phyloP scores from a whole-genome alignment of 2,797 vertebrate species.

The Danionella dracula region DNA sequence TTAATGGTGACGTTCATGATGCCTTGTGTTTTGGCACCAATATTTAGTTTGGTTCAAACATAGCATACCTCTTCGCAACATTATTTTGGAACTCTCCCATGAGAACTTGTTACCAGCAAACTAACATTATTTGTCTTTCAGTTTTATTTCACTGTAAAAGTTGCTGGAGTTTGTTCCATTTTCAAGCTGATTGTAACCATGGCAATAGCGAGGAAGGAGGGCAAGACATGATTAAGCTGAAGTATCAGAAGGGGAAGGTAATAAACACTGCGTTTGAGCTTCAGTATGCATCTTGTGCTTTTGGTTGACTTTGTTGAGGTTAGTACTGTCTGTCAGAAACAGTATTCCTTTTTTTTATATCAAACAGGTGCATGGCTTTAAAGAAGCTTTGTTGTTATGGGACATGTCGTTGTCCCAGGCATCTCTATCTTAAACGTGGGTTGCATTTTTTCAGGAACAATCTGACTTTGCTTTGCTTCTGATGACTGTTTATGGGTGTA shows the following conservation, averaged over 20 bases:
- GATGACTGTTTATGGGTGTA: conserved; percentile 13
- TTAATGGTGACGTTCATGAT: too few relatives aligned
- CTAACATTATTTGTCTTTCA: background rate
- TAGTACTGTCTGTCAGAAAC: background rate
- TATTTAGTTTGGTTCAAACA: too few relatives aligned
- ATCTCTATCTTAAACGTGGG: background rate
- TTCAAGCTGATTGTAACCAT: conserved; percentile 31
- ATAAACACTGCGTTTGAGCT: conserved; percentile 17
- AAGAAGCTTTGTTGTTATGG: conserved; percentile 13
- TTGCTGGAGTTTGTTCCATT: background rate
- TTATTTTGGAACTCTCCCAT: background rate
- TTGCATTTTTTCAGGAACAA: conserved; percentile 1
- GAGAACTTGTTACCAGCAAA: background rate
- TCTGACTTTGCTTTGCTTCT: conserved; percentile 1
- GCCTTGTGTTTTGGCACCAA: too few relatives aligned
- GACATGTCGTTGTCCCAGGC: conserved; percentile 7
- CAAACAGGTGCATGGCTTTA: conserved; percentile 10
- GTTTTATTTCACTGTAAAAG: background rate
- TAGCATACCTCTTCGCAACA: background rate
- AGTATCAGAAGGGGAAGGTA: conserved; percentile 14
- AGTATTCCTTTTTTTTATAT: conserved; percentile 2
- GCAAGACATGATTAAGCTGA: conserved; percentile 22
- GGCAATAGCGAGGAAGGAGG: conserved; percentile 8
- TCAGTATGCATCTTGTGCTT: background rate
- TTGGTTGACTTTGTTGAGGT: conserved; percentile 6